phyloP scores from a whole-genome alignment of 2,113 vertebrate genomes.

The Nannospalax galili region DNA sequence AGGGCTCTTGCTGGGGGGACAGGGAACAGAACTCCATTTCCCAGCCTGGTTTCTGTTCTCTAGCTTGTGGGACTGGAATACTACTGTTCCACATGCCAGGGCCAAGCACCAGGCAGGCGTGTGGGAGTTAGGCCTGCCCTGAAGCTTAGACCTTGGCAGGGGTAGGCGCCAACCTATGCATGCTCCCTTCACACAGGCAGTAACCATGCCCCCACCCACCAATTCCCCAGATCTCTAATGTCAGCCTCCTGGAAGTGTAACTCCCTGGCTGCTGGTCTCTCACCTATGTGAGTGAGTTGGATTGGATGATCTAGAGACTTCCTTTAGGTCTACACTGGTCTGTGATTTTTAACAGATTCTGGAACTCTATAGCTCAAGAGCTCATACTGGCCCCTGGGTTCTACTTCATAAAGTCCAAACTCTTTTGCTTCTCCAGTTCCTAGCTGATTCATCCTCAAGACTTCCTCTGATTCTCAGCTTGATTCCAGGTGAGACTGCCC shows the following conservation, averaged over 20 bases:
- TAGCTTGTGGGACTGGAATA: neutral
- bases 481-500: neutral
- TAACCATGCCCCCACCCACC: accelerated
- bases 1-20: neutral
- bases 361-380: neutral
- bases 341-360: neutral
- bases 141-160: neutral
- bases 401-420: neutral
- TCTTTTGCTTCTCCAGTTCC: neutral
- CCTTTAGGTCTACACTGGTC: neutral
- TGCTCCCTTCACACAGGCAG: neutral
- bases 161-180: accelerated
- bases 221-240: neutral
- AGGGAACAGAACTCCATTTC: neutral
- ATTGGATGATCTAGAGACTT: neutral
- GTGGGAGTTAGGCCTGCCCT: neutral
- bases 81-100: neutral
- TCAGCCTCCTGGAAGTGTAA: neutral
- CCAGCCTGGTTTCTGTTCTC: neutral
- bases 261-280: neutral
- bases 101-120: neutral
- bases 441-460: neutral
- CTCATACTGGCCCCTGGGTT: neutral
- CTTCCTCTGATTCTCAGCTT: neutral
- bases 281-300: neutral